Evolutionary conservation across 64 coral and sea anemone species (phyloP), one percentile per base, ranked within the genome.

Genomic region (Acropora yongei): DNA sequence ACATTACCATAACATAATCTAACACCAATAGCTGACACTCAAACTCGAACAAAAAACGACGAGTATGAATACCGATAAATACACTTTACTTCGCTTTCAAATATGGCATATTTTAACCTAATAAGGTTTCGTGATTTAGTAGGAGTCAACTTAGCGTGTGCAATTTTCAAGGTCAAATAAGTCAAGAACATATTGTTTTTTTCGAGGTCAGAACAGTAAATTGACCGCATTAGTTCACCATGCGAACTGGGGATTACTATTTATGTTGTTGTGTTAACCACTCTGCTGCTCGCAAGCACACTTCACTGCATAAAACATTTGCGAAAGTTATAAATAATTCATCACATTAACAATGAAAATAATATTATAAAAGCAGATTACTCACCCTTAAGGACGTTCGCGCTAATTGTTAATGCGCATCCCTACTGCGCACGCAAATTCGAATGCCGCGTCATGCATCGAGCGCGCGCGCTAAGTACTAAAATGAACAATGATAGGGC

Each of bases 81-180:
- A 76, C 73, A 76, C 73, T 76, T 76, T 76, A 76, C 73, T 76
- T 76, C 41, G 73, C 73, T 76, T 76, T 76, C 73, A 44, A 76
- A 76, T 76, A 76, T 76, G 30, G 73, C 73, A 76, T 76, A 44
- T 76, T 76, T 76, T 76, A 76, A 76, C 11, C 73, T 76, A 76
- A 76, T 76, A 76, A 74, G 72, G 72, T 74, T 74, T 74, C 72
- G 72, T 74, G 72, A 74, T 74, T 74, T 74, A 74, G 72, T 74
- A 74, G 72, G 72, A 74, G 72, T 74, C 72, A 74, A 74, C 72
- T 74, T 74, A 74, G 72, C 19, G 72, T 43, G 19, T 74, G 72
- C 72, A 74, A 41, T 74, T 74, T 74, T 74, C 72, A 74, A 74
- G 40, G 72, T 74, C 18, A 74, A 74, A 74, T 74, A 74, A 74